These are phyloP conservation scores for Saiga tatarica DNA, from an alignment of 2,113 vertebrate genomes.

Conservation along the genomic window DNA sequence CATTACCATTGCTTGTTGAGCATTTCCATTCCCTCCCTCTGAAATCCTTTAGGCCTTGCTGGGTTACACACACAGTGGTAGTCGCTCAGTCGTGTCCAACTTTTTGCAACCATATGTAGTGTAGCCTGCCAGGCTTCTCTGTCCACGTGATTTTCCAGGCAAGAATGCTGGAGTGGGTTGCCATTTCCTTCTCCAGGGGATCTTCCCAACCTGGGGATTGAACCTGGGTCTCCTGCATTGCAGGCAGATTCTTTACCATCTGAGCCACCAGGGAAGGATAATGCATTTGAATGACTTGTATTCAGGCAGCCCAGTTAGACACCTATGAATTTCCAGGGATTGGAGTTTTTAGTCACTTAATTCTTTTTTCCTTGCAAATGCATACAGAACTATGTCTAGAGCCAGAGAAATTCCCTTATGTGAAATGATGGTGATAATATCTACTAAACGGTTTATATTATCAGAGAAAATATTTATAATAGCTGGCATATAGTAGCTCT, in stretches of 20 bases:
- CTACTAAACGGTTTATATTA: background rate
- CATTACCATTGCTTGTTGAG: background rate
- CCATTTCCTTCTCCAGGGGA: background rate
- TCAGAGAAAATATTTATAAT: background rate
- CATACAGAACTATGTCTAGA: background rate
- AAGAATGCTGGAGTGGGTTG: background rate
- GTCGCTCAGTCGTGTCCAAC: rapidly evolving
- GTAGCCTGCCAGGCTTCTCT: background rate
- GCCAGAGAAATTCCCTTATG: background rate
- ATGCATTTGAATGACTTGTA: background rate
- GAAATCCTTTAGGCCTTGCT: background rate
- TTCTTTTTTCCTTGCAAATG: background rate
- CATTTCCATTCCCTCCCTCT: background rate
- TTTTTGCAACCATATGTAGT: background rate
- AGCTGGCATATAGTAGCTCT: background rate
- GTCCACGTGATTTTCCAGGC: background rate
- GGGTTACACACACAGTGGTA: background rate
- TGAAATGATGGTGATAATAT: background rate
- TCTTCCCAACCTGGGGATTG: background rate
- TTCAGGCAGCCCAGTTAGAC: background rate
- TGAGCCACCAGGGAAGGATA: background rate
- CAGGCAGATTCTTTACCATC: background rate
- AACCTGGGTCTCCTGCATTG: background rate
- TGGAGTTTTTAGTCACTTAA: background rate
- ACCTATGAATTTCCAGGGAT: background rate